Evolutionary conservation across 2,888 invertebrate species (phyloP).

Genomic region (Caenorhabditis plicata): DNA sequence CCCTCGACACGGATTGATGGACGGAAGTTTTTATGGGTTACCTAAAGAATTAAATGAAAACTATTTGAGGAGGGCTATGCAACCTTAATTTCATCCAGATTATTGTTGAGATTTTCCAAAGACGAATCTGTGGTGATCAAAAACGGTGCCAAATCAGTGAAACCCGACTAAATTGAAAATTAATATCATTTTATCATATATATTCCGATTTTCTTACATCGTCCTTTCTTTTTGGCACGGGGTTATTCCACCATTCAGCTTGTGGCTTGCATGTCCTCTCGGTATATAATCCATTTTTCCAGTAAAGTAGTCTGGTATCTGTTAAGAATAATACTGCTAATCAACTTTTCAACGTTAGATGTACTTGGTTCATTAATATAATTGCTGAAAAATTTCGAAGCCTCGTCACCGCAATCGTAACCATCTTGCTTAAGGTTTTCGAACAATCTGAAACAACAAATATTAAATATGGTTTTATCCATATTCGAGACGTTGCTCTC

Average conservation of each 20-base stretch:
- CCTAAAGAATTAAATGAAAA: slow-evolving; percentile 9
- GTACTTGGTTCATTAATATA: slow-evolving; percentile 32
- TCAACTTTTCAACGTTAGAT: too few relatives aligned
- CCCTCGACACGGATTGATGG: slow-evolving; percentile 37
- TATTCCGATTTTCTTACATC: slow-evolving; percentile 15
- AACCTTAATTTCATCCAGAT: slow-evolving; percentile 15
- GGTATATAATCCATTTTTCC: slow-evolving; percentile 26
- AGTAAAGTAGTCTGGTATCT: slow-evolving; percentile 26
- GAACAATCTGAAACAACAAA: slow-evolving; percentile 28
- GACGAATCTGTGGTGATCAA: slow-evolving; percentile 31
- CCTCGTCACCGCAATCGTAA: slow-evolving; percentile 42
- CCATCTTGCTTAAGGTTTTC: slow-evolving; percentile 36
- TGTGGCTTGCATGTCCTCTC: slow-evolving; percentile 28
- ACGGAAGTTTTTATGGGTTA: slow-evolving; percentile 33
- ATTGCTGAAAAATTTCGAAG: slow-evolving; percentile 21
- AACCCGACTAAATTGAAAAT: slow-evolving; percentile 38
- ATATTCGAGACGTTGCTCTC: slow-evolving; percentile 25
- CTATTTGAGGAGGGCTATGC: neutral
- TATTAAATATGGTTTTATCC: neutral
- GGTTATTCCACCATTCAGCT: slow-evolving; percentile 39
- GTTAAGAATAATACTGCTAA: too few relatives aligned
- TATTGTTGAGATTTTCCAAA: slow-evolving; percentile 30
- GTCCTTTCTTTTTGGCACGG: slow-evolving; percentile 39
- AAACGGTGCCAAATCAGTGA: slow-evolving; percentile 38
- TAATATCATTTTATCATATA: neutral